phyloP scores from a whole-genome alignment of 2,888 invertebrate species.

The Brachyopa scutellaris region DNA sequence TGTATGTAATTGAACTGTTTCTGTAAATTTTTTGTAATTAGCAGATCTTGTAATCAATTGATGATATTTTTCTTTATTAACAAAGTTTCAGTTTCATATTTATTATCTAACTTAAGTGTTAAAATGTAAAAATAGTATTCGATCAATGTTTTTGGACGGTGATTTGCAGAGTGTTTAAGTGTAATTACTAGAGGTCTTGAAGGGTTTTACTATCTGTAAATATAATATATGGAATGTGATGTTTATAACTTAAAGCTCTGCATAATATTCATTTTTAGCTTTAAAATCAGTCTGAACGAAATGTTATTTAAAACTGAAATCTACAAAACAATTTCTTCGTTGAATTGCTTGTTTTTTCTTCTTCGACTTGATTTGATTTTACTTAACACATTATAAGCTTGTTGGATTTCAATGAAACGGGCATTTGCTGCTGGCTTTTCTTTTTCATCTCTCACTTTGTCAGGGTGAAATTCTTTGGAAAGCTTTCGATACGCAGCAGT shows the following conservation, averaged over 20 bases:
- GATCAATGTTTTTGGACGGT: constrained; percentile 2
- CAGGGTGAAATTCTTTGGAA: constrained; percentile 94
- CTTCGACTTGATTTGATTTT: constrained; percentile 90
- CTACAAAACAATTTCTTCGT: constrained; percentile 80
- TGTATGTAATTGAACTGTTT: too few species aligned
- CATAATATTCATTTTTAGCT: not conserved
- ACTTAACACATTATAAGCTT: constrained; percentile 94
- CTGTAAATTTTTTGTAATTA: too few species aligned
- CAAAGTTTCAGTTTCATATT: not conserved
- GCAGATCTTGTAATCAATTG: too few species aligned
- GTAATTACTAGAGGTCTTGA: not conserved
- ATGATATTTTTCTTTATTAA: not conserved
- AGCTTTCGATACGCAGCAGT: constrained; percentile 91
- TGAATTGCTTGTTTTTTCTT: constrained; percentile 88
- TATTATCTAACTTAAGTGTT: not conserved
- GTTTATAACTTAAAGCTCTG: not conserved
- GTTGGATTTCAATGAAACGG: constrained; percentile 95
- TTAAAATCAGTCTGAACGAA: constrained; percentile 14
- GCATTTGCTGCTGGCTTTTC: constrained; percentile 89
- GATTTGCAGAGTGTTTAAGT: too few species aligned
- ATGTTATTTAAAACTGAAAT: too few species aligned
- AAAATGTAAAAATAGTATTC: not conserved
- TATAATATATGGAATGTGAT: constrained; percentile 22
- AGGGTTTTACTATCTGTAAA: not conserved
- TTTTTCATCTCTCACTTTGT: constrained; percentile 90